Percentiles rank a stretch among this genome's conserved stretches.
Conservation (phyloP, 2,888 invertebrate genomes). For the Papilio gigon region DNA sequence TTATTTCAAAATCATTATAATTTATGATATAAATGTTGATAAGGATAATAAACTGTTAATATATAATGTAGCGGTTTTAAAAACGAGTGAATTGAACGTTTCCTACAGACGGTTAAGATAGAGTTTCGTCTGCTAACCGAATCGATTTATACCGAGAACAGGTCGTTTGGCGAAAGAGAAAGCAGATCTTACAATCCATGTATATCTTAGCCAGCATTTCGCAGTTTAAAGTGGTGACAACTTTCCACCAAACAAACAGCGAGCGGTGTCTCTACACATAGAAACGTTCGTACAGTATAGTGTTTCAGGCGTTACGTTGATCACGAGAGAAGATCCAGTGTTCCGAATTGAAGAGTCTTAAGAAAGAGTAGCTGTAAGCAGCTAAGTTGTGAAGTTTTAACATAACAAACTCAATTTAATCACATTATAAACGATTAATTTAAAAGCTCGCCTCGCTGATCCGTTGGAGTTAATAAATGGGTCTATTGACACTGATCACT, state of each 20-base stretch:
- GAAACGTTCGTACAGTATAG: neutral
- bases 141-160: neutral
- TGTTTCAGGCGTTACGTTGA: neutral
- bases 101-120: no score
- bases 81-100: no score
- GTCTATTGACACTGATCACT: conserved; percentile 11
- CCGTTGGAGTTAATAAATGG: neutral
- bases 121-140: neutral
- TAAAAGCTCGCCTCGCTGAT: neutral
- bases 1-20: no score
- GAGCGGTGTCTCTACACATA: neutral
- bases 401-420: no score
- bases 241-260: conserved; percentile 16
- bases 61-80: no score
- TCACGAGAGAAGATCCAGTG: neutral
- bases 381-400: no score
- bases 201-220: neutral
- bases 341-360: neutral
- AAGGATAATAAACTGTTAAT: no score
- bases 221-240: neutral
- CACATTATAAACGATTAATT: neutral
- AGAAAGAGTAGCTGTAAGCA: no score
- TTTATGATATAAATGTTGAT: no score
- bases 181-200: neutral
- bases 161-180: conserved; percentile 8